Evolutionary conservation across 2,113 vertebrate species (phyloP), one percentile per base, ranked within the genome.

Genomic region (Chaenocephalus aceratus): DNA sequence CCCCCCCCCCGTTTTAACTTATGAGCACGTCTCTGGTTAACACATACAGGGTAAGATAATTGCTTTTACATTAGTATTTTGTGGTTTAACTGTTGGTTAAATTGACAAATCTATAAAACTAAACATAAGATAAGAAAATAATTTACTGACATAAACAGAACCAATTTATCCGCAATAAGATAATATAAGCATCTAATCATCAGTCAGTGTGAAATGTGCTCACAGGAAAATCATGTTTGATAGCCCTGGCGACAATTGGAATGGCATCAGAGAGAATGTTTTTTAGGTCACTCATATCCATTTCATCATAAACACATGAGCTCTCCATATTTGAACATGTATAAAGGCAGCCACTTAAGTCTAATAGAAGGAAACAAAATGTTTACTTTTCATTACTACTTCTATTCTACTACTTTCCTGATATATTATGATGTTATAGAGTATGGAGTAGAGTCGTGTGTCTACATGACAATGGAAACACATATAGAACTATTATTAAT

Each of bases 401-500:
- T 44, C 30, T 53, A 48, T 21, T 45, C 21, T 41, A 41, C 36
- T 41, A 41, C 36, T 41, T 12, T 13, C 3, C 1, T 45, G n/a
- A 11, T 46, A 45, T 8, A 34, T 10, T 3, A 7, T 52, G 3
- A 2, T 9, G 36, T 6, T 6, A 7, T 41, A 41, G n/a, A 48
- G 18, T 36, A n/a, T 15, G 2, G 36, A 56, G 4, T 5, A 15
- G 57, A 36, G 48, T 67, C 60, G 61, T 14, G 58, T 70, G 45
- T 79, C 77, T 73, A 46, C 57, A 85, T 77, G 59, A 82, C 83
- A 90, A 83, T 67, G 82, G 56, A 79, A 15, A 48, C 69, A 81
- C 46, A 72, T 13, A 72, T 70, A 48, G 46, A 26, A 63, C 60
- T 89, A 89, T 91, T 89, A 81, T 79, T 1, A 87, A 77, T 62